A percentile compares a stretch with the other conserved stretches of the same genome.
Evolutionary conservation across 2,888 invertebrate species (phyloP).

Genomic region (Venustoraphidia nigricollis): DNA sequence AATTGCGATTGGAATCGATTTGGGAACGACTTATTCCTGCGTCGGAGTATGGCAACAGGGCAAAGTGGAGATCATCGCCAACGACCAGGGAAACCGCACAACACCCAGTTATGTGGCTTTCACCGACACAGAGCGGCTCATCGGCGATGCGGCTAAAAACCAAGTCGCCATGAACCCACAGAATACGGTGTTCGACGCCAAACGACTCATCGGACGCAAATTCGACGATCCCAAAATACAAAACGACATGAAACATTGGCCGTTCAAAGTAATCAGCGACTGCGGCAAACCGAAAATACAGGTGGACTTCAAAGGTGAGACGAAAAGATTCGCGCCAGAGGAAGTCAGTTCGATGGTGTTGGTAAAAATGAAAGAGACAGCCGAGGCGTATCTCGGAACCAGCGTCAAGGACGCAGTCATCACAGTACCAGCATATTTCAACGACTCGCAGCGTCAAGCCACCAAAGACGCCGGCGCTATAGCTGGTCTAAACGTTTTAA

Average conservation of each 20-base stretch:
- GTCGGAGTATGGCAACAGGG: slow-evolving; percentile 74
- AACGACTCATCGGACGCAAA: slow-evolving; percentile 45
- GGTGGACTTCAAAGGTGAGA: slow-evolving; percentile 45
- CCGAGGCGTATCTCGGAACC: slow-evolving; percentile 52
- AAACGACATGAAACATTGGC: slow-evolving; percentile 64
- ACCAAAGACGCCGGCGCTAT: slow-evolving; percentile 56
- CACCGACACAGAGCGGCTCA: slow-evolving; percentile 45
- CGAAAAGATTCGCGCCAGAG: slow-evolving; percentile 49
- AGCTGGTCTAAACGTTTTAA: slow-evolving; percentile 46
- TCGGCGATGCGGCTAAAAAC: slow-evolving; percentile 51
- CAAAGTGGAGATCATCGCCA: slow-evolving; percentile 57
- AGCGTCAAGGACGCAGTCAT: slow-evolving; percentile 55
- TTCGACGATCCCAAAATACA: slow-evolving; percentile 57
- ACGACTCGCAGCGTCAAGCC: slow-evolving; percentile 47
- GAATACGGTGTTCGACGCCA: slow-evolving; percentile 54
- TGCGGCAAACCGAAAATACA: slow-evolving; percentile 44
- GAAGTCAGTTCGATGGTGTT: slow-evolving; percentile 56
- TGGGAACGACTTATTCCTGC: slow-evolving; percentile 79
- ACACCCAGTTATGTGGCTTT: slow-evolving; percentile 60
- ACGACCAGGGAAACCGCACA: slow-evolving; percentile 52
- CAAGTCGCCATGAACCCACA: slow-evolving; percentile 51
- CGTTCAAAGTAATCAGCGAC: slow-evolving; percentile 49
- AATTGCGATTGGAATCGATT: slow-evolving; percentile 60
- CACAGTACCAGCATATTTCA: slow-evolving; percentile 68
- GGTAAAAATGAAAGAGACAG: slow-evolving; percentile 45